Conservation (phyloP, 2,113 vertebrate species). For the Cyrtonyx montezumae region DNA sequence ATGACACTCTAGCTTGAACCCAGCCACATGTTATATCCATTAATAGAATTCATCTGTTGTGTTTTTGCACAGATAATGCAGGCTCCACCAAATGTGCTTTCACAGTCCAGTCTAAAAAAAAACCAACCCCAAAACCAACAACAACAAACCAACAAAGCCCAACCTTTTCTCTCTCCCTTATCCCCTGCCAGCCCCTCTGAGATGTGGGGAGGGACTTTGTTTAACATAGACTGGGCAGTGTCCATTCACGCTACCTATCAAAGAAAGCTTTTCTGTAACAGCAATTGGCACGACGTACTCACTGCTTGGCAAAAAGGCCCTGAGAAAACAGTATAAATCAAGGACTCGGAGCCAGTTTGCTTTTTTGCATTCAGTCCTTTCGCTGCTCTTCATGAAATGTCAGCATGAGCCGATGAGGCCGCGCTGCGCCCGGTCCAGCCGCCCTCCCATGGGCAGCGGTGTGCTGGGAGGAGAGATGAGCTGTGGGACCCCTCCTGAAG, state of each 20-base stretch:
- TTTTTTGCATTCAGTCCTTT: slow-evolving; percentile 32
- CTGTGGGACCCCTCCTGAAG: neutral
- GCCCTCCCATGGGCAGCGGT: neutral
- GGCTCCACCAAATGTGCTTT: slow-evolving; percentile 10
- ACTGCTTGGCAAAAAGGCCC: slow-evolving; percentile 43
- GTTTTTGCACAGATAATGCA: slow-evolving; percentile 28
- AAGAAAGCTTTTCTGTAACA: slow-evolving; percentile 59
- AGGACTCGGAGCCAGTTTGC: slow-evolving; percentile 16
- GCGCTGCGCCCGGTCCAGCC: neutral
- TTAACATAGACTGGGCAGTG: slow-evolving; percentile 16
- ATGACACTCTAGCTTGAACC: slow-evolving; percentile 55
- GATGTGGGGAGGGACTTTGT: neutral
- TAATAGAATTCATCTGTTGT: slow-evolving; percentile 67
- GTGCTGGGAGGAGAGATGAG: neutral
- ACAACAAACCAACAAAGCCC: neutral
- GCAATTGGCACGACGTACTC: slow-evolving; percentile 35
- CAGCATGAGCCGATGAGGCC: slow-evolving; percentile 43
- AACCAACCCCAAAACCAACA: neutral
- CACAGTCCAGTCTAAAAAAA: neutral
- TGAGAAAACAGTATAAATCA: slow-evolving; percentile 49
- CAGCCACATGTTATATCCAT: slow-evolving; percentile 50
- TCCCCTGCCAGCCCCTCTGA: neutral
- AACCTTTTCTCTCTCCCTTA: neutral
- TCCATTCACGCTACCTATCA: slow-evolving; percentile 28
- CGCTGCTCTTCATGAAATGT: slow-evolving; percentile 30